These are phyloP conservation scores for Archips xylosteana DNA, from an alignment of 2,888 invertebrate species.

Conservation along the genomic window DNA sequence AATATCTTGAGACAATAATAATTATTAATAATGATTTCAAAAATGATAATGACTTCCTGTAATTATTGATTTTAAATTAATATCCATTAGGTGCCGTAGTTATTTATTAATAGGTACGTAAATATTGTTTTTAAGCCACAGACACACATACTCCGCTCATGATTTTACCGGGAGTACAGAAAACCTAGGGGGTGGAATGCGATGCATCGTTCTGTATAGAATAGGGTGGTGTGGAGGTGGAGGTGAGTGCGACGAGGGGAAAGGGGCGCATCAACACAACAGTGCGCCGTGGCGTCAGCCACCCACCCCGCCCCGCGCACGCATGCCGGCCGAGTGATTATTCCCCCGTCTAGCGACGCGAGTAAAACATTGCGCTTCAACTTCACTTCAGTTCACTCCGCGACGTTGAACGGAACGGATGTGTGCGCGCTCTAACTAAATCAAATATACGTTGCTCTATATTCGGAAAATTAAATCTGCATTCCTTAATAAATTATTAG, in stretches of 20 bases:
- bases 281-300: slow-evolving; percentile 49
- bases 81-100: too few relatives aligned
- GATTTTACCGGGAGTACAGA: slow-evolving; percentile 12
- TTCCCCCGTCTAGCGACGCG: slow-evolving; percentile 74
- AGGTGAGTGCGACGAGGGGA: slow-evolving; percentile 45
- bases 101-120: neutral
- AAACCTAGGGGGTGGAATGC: slow-evolving; percentile 45
- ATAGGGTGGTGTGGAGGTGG: slow-evolving; percentile 51
- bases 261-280: slow-evolving; percentile 48
- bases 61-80: too few relatives aligned
- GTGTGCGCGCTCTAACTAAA: slow-evolving; percentile 59
- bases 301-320: slow-evolving; percentile 53
- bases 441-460: slow-evolving; percentile 59
- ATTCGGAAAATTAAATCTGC: slow-evolving; percentile 60
- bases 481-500: slow-evolving; percentile 62
- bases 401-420: slow-evolving; percentile 67
- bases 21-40: too few relatives aligned
- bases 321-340: slow-evolving; percentile 52
- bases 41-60: too few relatives aligned
- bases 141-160: neutral
- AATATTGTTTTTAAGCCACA: neutral
- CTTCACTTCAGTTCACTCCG: slow-evolving; percentile 74
- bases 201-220: slow-evolving; percentile 52
- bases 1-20: too few relatives aligned
- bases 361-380: slow-evolving; percentile 56